Evolutionary conservation across 1,140 invertebrate species (phyloP), one percentile per base, ranked within the genome.

Genomic region (Babylonia areolata): DNA sequence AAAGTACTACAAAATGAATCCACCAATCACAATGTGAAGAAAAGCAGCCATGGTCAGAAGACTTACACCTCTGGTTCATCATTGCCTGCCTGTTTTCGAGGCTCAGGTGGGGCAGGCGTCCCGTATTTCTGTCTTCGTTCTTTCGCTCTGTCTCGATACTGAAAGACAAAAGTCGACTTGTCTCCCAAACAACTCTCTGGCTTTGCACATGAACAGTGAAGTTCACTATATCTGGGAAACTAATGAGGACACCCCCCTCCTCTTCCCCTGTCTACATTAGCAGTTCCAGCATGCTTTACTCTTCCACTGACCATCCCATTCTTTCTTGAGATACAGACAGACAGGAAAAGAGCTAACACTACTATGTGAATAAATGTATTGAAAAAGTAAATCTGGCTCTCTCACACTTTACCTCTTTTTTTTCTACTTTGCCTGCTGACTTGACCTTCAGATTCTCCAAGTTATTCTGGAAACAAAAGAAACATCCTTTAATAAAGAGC

Each of bases 81-180:
- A 86, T 73, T 87, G 81, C 86, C 85, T 73, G 82, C 82, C 82
- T 84, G 90, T 84, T 90, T 90, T 79, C 82, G 89, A 58, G 91
- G 92, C 81, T 90, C 90, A 1, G 97, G 96, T 78, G 97, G 96
- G 87, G 96, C 96, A 15, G 97, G 96, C 91, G 98, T 97, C 0
- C 99, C 99, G 94, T 98, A 99, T 93, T 99, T 99, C 81, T 97
- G 95, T 86, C 99, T 94, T 46, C 99, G 95, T 93, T 99, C 99
- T 92, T 99, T 99, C 2, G 99, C 99, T 83, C 99, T 95, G 94
- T 99, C 99, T 87, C 99, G 95, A 94, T 99, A 98, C 91, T 93
- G 85, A 73, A 86, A 82, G 33, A 85, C 42, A 80, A 87, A 81
- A 89, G 39, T 84, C 69, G 69, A 84, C 82, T 58, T 39, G 69